A percentile compares a stretch with the other conserved stretches of the same genome.
Evolutionary conservation across 2,797 vertebrate genomes (phyloP).

Genomic region (Spinibarbus caldwelli): DNA sequence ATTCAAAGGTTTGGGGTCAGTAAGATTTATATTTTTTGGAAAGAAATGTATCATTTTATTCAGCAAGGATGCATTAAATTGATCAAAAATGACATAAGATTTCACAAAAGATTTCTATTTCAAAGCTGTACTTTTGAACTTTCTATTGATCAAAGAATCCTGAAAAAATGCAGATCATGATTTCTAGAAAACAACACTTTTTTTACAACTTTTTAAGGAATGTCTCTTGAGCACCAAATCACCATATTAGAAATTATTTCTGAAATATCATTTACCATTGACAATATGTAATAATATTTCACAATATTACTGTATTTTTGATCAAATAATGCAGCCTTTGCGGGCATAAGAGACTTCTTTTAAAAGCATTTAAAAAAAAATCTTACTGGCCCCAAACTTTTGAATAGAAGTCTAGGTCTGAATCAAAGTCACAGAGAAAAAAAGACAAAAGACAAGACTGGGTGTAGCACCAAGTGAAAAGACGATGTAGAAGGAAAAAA

Average conservation of each 20-base stretch:
- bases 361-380: not conserved
- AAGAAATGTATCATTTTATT: not conserved
- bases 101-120: not conserved
- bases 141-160: not conserved
- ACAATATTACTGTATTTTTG: not conserved
- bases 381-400: not conserved
- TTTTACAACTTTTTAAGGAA: not conserved
- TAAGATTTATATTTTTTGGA: not conserved
- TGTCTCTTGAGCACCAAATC: not conserved
- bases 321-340: not conserved
- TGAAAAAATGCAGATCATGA: not conserved
- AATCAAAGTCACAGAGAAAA: constrained; percentile 9
- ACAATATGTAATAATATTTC: not conserved
- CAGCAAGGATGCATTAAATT: not conserved
- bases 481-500: constrained; percentile 26
- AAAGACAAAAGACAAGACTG: constrained; percentile 4
- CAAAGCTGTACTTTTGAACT: not conserved
- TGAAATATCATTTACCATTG: not conserved
- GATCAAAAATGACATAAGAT: not conserved
- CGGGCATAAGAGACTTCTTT: not conserved
- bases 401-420: not conserved
- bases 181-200: not conserved
- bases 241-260: not conserved
- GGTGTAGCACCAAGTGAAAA: constrained; percentile 9
- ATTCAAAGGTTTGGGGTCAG: not conserved